These are phyloP conservation scores for Campoletis sonorensis DNA, from an alignment of 1,140 invertebrate genomes.

Conservation along the genomic window DNA sequence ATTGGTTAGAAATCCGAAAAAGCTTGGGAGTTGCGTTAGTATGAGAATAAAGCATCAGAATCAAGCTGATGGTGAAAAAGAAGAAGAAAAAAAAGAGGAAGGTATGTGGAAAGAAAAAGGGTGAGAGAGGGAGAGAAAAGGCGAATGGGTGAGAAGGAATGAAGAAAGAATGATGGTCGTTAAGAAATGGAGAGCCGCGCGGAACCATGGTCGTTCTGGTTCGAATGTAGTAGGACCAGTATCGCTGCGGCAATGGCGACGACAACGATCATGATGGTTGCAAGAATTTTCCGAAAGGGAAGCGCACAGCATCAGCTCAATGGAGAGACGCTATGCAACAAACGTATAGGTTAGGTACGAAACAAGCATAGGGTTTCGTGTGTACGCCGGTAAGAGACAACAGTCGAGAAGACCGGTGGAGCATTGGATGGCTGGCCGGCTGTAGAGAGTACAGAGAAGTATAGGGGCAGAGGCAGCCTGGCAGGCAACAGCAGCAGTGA, in stretches of 20 bases:
- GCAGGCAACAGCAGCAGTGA: constrained; percentile 47
- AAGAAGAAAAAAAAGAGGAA: background rate
- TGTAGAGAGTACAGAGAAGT: constrained; percentile 55
- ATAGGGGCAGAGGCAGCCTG: constrained; percentile 49
- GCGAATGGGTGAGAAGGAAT: background rate
- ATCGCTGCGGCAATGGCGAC: background rate
- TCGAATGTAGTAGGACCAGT: constrained; percentile 25
- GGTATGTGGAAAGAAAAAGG: constrained; percentile 3
- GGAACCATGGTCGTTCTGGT: constrained; percentile 10
- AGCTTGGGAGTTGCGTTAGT: constrained; percentile 48
- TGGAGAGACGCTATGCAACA: constrained; percentile 43
- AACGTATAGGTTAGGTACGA: constrained; percentile 55
- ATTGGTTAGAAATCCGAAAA: constrained; percentile 42
- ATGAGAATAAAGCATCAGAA: constrained; percentile 39
- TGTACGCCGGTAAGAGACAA: constrained; percentile 57
- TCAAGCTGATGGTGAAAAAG: background rate
- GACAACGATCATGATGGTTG: background rate
- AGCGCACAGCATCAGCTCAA: constrained; percentile 21
- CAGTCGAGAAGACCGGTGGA: constrained; percentile 56
- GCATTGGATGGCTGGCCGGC: constrained; percentile 57
- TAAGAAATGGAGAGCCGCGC: constrained; percentile 56
- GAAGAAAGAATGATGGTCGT: constrained; percentile 46
- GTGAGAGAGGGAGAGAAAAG: constrained; percentile 50
- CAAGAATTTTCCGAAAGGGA: constrained; percentile 30
- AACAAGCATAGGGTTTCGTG: constrained; percentile 50